A percentile compares a stretch with the other conserved stretches of the same genome.
These are phyloP conservation scores for Anolis carolinensis DNA, from an alignment of 2,113 vertebrate species.

Conservation along the genomic window DNA sequence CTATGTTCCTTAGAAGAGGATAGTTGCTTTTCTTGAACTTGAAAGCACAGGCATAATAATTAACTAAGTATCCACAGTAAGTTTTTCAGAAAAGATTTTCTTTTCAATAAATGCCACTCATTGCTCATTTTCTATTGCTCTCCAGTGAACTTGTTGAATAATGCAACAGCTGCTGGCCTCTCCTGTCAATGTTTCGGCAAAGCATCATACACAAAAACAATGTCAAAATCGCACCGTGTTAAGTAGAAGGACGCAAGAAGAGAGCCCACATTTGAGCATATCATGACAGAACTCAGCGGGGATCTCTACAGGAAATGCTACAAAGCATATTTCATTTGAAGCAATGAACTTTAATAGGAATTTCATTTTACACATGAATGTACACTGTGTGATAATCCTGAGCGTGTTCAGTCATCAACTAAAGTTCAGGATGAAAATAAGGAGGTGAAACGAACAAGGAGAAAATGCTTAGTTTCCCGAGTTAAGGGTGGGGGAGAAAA, in stretches of 20 bases:
- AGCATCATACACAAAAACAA: slow-evolving; percentile 38
- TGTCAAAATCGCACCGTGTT: slow-evolving; percentile 36
- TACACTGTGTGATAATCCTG: slow-evolving; percentile 66
- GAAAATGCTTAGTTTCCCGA: slow-evolving; percentile 41
- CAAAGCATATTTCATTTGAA: slow-evolving; percentile 65
- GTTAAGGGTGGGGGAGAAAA: not conserved
- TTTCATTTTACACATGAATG: slow-evolving; percentile 64
- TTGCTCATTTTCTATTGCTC: slow-evolving; percentile 21
- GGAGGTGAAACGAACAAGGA: slow-evolving; percentile 52
- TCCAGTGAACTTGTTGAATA: slow-evolving; percentile 31
- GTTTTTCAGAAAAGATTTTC: not conserved
- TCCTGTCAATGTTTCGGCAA: slow-evolving; percentile 53
- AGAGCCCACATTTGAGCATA: slow-evolving; percentile 49
- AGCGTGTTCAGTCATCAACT: slow-evolving; percentile 71
- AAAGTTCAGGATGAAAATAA: slow-evolving; percentile 50
- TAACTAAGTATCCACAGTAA: not conserved
- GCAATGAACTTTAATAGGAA: slow-evolving; percentile 67
- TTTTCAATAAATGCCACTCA: slow-evolving; percentile 17
- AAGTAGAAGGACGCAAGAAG: slow-evolving; percentile 49
- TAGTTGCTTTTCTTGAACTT: not conserved
- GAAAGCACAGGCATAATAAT: not conserved
- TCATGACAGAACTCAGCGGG: slow-evolving; percentile 69
- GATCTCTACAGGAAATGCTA: slow-evolving; percentile 51
- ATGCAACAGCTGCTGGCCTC: slow-evolving; percentile 33
- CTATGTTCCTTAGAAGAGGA: not conserved